Evolutionary conservation across 2,888 invertebrate genomes (phyloP).

Genomic region (Sialis lutaria): DNA sequence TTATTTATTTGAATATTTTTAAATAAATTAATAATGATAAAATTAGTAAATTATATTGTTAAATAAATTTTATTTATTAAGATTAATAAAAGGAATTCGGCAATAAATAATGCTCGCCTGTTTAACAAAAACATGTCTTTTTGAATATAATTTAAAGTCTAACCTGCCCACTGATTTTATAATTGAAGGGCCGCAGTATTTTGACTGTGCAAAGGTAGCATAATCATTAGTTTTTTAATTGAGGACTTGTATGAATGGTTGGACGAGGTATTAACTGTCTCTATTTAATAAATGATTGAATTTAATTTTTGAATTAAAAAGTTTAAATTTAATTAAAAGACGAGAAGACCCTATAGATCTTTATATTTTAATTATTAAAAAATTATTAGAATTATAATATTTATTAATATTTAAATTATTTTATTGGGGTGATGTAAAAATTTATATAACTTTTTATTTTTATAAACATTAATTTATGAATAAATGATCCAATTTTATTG

Average conservation of each 20-base stretch:
- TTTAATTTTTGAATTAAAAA: slow-evolving; percentile 44
- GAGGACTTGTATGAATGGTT: slow-evolving; percentile 61
- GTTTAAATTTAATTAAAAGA: slow-evolving; percentile 46
- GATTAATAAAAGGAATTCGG: slow-evolving; percentile 40
- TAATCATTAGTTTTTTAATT: slow-evolving; percentile 69
- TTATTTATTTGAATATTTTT: slow-evolving; percentile 22
- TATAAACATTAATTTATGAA: slow-evolving; percentile 24
- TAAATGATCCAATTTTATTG: slow-evolving; percentile 13
- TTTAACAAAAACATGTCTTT: slow-evolving; percentile 66
- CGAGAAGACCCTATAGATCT: slow-evolving; percentile 70
- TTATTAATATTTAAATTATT: slow-evolving; percentile 26
- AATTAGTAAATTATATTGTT: slow-evolving; percentile 32
- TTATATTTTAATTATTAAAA: slow-evolving; percentile 29
- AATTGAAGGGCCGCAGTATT: slow-evolving; percentile 60
- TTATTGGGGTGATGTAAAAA: slow-evolving; percentile 48
- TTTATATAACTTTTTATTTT: slow-evolving; percentile 35
- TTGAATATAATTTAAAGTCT: slow-evolving; percentile 44
- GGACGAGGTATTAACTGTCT: slow-evolving; percentile 45
- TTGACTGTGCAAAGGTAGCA: slow-evolving; percentile 68
- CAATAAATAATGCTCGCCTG: slow-evolving; percentile 45
- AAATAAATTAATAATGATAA: slow-evolving; percentile 35
- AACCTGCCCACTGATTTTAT: slow-evolving; percentile 50
- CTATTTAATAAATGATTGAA: slow-evolving; percentile 29
- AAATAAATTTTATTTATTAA: slow-evolving; percentile 18
- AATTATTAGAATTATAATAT: slow-evolving; percentile 18